These are phyloP conservation scores for Hipparchia sbordonii DNA, from an alignment of 2,888 invertebrate species.

Conservation along the genomic window DNA sequence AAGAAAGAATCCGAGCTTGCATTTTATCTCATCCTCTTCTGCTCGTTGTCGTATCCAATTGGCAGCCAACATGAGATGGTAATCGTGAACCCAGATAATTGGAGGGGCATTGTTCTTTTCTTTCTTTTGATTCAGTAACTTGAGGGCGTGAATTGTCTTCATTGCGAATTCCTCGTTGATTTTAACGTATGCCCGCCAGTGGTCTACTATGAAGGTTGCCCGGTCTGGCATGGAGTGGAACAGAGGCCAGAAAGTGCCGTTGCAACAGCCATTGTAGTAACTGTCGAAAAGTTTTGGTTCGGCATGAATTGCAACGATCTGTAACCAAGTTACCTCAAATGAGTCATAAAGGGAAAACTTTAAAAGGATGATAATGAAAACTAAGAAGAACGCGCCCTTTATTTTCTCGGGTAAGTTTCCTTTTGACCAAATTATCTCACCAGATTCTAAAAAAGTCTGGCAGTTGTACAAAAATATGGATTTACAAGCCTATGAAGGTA, in stretches of 20 bases:
- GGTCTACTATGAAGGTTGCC: constrained; percentile 90
- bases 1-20: constrained; percentile 94
- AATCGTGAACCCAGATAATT: constrained; percentile 97
- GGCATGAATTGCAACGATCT: constrained; percentile 92
- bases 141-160: constrained; percentile 87
- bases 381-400: background rate
- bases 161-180: constrained; percentile 93
- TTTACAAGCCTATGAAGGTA: too few species aligned
- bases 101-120: constrained; percentile 82
- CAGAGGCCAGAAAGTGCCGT: constrained; percentile 95
- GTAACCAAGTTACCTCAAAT: constrained; percentile 42
- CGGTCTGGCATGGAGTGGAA: constrained; percentile 97
- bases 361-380: background rate
- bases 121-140: constrained; percentile 78
- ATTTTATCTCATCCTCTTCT: constrained; percentile 89
- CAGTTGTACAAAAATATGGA: constrained; percentile 1
- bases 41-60: constrained; percentile 93
- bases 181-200: constrained; percentile 91
- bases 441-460: background rate
- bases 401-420: background rate
- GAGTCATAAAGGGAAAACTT: background rate
- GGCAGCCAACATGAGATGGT: constrained; percentile 96
- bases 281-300: constrained; percentile 90
- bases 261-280: constrained; percentile 96
- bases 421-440: background rate